Base-by-base conservation (phyloP, 2,888 invertebrate genomes). In the Leptopilina syphax region DNA sequence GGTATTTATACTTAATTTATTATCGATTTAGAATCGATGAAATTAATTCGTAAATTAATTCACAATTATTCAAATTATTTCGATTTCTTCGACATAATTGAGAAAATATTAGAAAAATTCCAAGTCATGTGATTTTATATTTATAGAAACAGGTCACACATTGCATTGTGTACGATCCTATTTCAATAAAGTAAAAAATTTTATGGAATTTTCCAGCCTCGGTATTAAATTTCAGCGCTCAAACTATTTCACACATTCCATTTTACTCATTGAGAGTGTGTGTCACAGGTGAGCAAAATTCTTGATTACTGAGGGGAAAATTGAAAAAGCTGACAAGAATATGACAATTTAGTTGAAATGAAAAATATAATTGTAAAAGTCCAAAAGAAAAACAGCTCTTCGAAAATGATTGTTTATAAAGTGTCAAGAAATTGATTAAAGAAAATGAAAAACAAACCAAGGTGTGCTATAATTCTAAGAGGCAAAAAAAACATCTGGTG, bases 401-500 rank as follows among this genome's bases (percentile, higher is more conserved):
- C 27, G 34, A 34, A 34, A 34, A 4, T 34, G 34, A 34, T 47
- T 47, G 47, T 47, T 13, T 57, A 60, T 6, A n/a, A 60, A 60
- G 1, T n/a, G n/a, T 60, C 12, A 18, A 7, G 12, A 18, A 60
- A 60, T 60, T n/a, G 18, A 18, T 18, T n/a, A 18, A 60, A 60
- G n/a, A 12, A 18, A 57, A 57, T 5, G 12, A 57, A 54, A 13
- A 9, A 54, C 8, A 3, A 57, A 57, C 34, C 12, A 57, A 57
- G 13, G 57, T 57, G 57, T 57, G 4, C n/a, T n/a, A n/a, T 18
- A 7, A 60, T 24, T 63, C 18, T 24, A 82, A 70, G 73, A 80
- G 76, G 41, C 65, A 18, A 18, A 18, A 18, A 77, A 70, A 54
- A 78, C 79, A 66, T 76, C 60, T 18, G 18, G 66, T 78, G 67